phyloP scores from a whole-genome alignment of 2,113 vertebrate species.

The Percina caprodes region DNA sequence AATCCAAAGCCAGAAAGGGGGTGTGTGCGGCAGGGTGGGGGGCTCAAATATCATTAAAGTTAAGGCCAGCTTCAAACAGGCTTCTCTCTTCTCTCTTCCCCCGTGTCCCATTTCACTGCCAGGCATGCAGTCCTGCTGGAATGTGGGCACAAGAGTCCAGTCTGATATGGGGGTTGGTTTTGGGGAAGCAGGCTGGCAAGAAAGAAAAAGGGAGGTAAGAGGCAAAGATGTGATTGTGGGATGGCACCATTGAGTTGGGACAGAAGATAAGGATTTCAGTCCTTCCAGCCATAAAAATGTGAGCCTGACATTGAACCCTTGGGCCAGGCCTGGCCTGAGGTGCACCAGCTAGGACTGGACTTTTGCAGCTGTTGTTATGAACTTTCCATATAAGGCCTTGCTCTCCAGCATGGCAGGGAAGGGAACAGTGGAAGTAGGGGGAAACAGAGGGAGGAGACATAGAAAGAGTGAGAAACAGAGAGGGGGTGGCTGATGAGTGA shows the following conservation, averaged over 20 bases:
- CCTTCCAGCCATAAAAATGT: slow-evolving; percentile 67
- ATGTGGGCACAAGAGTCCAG: slow-evolving; percentile 73
- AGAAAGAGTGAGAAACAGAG: slow-evolving; percentile 49
- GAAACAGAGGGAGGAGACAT: neutral
- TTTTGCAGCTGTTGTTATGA: slow-evolving; percentile 82
- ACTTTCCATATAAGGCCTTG: slow-evolving; percentile 72
- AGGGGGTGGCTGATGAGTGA: slow-evolving; percentile 58
- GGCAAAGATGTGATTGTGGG: slow-evolving; percentile 62
- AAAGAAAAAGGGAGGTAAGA: slow-evolving; percentile 51
- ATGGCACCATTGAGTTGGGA: slow-evolving; percentile 60
- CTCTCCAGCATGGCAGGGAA: slow-evolving; percentile 51
- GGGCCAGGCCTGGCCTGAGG: slow-evolving; percentile 50
- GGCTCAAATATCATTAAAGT: slow-evolving; percentile 81
- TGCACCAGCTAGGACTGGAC: slow-evolving; percentile 57
- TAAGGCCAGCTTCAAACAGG: slow-evolving; percentile 83
- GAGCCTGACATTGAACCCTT: slow-evolving; percentile 67
- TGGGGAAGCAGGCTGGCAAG: slow-evolving; percentile 55
- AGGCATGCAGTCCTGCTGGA: slow-evolving; percentile 72
- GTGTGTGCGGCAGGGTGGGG: neutral
- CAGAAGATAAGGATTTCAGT: slow-evolving; percentile 64
- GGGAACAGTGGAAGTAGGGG: slow-evolving; percentile 45
- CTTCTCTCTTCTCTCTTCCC: slow-evolving; percentile 76
- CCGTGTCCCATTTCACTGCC: slow-evolving; percentile 81
- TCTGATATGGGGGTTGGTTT: slow-evolving; percentile 50
- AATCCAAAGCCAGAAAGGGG: slow-evolving; percentile 63